Percentiles rank a stretch among this genome's conserved stretches.
Evolutionary conservation across 2,113 vertebrate genomes (phyloP).

Genomic region (Procavia capensis): DNA sequence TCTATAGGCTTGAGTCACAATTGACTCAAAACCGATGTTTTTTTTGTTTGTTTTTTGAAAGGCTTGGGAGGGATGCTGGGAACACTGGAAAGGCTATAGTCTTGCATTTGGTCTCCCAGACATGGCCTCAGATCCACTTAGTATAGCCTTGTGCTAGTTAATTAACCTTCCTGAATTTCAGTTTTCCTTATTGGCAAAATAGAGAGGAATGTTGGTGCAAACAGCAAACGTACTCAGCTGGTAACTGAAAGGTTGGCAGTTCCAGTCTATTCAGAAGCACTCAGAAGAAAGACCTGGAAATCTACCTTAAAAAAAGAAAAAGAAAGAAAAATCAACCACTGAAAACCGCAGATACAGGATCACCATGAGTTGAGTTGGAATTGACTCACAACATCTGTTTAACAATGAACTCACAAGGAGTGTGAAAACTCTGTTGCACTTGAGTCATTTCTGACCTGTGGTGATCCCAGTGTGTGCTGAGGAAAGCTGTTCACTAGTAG

Average conservation of each 20-base stretch:
- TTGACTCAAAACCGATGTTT: too few species aligned
- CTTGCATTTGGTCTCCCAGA: not conserved
- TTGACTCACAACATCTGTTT: not conserved
- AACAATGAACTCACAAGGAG: not conserved
- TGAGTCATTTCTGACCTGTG: not conserved
- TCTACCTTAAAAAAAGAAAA: not conserved
- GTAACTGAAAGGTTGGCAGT: not conserved
- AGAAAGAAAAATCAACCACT: not conserved
- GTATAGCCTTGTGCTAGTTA: not conserved
- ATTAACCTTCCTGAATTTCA: not conserved
- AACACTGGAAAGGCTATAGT: not conserved
- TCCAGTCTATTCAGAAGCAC: not conserved
- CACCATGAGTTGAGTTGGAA: too few species aligned
- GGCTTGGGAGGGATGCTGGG: too few species aligned
- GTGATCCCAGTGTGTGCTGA: not conserved
- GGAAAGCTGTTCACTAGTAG: not conserved
- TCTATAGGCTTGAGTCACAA: too few species aligned
- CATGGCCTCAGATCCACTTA: not conserved
- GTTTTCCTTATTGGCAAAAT: constrained; percentile 5
- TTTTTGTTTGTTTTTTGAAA: too few species aligned
- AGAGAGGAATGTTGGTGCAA: not conserved
- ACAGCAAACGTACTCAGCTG: not conserved
- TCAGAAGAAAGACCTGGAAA: not conserved
- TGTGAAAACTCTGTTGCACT: not conserved
- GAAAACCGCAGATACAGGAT: not conserved